Evolutionary conservation across 2,888 invertebrate species (phyloP).

Genomic region (Hermodice carunculata): DNA sequence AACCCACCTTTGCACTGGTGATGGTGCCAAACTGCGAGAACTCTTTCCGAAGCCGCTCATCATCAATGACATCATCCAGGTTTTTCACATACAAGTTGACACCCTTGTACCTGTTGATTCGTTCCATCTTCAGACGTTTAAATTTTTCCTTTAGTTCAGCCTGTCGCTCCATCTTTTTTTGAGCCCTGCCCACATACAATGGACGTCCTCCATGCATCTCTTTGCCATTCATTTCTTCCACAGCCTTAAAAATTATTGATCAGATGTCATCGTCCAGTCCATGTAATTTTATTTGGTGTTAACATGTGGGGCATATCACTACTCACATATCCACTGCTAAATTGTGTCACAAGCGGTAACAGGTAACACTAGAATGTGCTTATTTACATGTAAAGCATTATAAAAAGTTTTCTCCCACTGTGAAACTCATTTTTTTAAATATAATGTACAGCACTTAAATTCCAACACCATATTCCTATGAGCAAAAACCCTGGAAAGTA

Average conservation of each 20-base stretch:
- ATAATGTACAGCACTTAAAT: too few species aligned
- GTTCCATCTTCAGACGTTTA: conserved; percentile 94
- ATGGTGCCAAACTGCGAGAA: conserved; percentile 97
- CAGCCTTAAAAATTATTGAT: conserved; percentile 77
- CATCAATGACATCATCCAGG: conserved; percentile 97
- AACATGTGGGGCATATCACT: too few species aligned
- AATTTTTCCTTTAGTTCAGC: conserved; percentile 96
- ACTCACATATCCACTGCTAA: too few species aligned
- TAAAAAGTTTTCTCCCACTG: too few species aligned
- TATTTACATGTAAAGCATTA: too few species aligned
- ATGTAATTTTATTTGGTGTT: too few species aligned
- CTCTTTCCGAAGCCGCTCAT: conserved; percentile 94
- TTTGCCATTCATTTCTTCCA: conserved; percentile 90
- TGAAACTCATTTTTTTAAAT: too few species aligned
- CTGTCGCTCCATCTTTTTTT: conserved; percentile 99
- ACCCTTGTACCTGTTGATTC: conserved; percentile 86
- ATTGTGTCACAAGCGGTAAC: too few species aligned
- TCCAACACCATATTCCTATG: too few species aligned
- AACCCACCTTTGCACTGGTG: conserved; percentile 92
- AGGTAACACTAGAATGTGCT: too few species aligned
- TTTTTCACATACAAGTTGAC: conserved; percentile 99
- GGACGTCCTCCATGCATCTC: conserved; percentile 51
- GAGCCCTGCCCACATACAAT: conserved; percentile 97
- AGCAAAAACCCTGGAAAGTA: too few species aligned
- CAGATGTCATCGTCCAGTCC: too few species aligned